Base-by-base conservation (phyloP, 2,113 vertebrate genomes). In the Psilopsiagon aymara region DNA sequence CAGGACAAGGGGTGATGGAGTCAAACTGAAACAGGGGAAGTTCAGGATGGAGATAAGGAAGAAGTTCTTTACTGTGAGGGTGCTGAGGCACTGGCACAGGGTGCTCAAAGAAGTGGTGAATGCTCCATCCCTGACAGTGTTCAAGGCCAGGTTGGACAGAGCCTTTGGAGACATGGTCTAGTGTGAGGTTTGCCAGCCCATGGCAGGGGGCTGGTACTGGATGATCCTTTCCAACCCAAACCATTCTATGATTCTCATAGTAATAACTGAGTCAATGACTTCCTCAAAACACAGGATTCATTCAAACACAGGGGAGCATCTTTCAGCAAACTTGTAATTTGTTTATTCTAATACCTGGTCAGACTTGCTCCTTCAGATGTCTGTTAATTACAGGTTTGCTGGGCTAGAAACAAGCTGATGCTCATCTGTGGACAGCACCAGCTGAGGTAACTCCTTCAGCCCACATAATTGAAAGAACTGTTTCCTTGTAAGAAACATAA, bases 211-310 rank as follows among this genome's bases (percentile, higher is more conserved):
- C 7, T 59, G 21, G 33, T n/a, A 59, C 33, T 24, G 33, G 13
- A 24, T 35, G 33, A 24, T 35, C 9, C 33, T 59, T 59, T 59
- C 57, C 21, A 24, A 15, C 57, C 33, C 21, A 35, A 59, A 35
- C 33, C n/a, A 59, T 59, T 59, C 21, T 35, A 24, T 35, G 13
- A 16, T 79, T 23, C 43, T 51, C 29, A 49, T 0, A 41, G 13
- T 2, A 83, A 68, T 53, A 88, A 83, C 8, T 3, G 1, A 88
- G 52, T 17, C 63, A 66, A 11, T 21, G 9, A 21, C n/a, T 74
- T 63, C 46, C 25, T 53, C n/a, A 70, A 49, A 86, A 62, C 9
- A 35, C 0, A 0, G 13, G 17, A 21, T 20, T 51, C 0, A 0
- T 51, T 67, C 79, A 77, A 74, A 57, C 8, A n/a, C 4, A 5